Evolutionary conservation across 2,113 vertebrate species (phyloP).

Genomic region (Hypanus sabinus): DNA sequence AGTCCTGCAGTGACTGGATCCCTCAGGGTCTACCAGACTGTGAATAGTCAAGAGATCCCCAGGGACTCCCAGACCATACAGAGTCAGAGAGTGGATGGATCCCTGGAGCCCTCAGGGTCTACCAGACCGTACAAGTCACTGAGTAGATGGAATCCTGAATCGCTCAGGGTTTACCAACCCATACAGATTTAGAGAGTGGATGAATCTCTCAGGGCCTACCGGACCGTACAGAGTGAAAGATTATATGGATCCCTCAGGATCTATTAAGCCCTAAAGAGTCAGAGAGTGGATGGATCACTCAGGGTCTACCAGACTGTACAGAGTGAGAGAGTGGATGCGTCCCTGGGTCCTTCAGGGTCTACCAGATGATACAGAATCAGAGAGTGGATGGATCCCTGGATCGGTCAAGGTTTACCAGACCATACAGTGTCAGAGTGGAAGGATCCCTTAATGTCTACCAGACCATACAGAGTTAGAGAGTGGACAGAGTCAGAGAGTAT

Average conservation of each 20-base stretch:
- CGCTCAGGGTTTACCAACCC: neutral
- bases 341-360: neutral
- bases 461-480: neutral
- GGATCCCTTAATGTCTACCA: neutral
- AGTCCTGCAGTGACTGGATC: neutral
- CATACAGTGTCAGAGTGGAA: too few relatives aligned
- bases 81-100: neutral
- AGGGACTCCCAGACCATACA: too few relatives aligned
- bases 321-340: neutral
- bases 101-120: neutral
- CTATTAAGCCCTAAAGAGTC: too few relatives aligned
- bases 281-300: too few relatives aligned
- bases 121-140: neutral
- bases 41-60: neutral
- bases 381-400: neutral
- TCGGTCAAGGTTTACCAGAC: neutral
- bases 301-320: neutral
- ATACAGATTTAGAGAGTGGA: neutral
- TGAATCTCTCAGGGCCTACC: neutral
- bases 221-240: too few relatives aligned
- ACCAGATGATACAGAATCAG: neutral
- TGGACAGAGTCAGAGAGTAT: neutral
- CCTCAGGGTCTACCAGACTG: too few relatives aligned
- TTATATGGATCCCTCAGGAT: neutral
- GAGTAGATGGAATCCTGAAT: too few relatives aligned